These are phyloP conservation scores for Andinoacara biseriatus DNA, from an alignment of 2,113 vertebrate genomes.

Conservation along the genomic window DNA sequence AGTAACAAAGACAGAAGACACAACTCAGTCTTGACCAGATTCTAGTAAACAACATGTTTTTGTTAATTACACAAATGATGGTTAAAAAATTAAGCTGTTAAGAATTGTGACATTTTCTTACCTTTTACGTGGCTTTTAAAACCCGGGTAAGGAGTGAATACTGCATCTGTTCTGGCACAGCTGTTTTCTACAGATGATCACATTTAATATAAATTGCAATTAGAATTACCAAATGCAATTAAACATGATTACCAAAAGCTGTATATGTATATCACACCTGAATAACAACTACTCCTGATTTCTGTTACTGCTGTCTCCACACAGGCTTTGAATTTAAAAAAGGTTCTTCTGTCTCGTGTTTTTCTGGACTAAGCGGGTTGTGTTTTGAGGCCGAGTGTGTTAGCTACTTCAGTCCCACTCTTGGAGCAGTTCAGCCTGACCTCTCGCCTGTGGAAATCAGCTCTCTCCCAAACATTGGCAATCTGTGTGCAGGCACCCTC, in stretches of 20 bases:
- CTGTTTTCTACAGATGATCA: conserved; percentile 88
- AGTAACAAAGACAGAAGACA: not conserved
- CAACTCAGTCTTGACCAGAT: not conserved
- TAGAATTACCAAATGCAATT: conserved; percentile 17
- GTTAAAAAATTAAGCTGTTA: conserved; percentile 1
- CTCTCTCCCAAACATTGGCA: conserved; percentile 84
- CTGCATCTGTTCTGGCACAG: conserved; percentile 97
- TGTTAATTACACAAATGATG: not conserved
- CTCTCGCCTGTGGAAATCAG: conserved; percentile 80
- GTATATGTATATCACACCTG: conserved; percentile 6
- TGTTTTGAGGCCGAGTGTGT: conserved; percentile 69
- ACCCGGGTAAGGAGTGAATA: conserved; percentile 97
- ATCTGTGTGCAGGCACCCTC: conserved; percentile 77
- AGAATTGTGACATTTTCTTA: conserved; percentile 60
- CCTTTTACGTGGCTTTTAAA: conserved; percentile 99
- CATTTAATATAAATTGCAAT: conserved; percentile 14
- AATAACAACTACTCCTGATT: conserved; percentile 44
- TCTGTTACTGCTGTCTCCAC: conserved; percentile 45
- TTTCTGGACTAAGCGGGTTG: conserved; percentile 64
- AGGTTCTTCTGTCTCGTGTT: conserved; percentile 38
- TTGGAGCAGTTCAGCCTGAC: conserved; percentile 75
- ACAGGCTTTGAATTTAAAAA: conserved; percentile 56
- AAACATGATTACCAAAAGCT: conserved; percentile 20
- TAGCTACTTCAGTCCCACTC: conserved; percentile 73
- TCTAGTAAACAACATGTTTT: not conserved